Conservation (phyloP, 2,113 vertebrate species). For the Gracilinanus agilis region DNA sequence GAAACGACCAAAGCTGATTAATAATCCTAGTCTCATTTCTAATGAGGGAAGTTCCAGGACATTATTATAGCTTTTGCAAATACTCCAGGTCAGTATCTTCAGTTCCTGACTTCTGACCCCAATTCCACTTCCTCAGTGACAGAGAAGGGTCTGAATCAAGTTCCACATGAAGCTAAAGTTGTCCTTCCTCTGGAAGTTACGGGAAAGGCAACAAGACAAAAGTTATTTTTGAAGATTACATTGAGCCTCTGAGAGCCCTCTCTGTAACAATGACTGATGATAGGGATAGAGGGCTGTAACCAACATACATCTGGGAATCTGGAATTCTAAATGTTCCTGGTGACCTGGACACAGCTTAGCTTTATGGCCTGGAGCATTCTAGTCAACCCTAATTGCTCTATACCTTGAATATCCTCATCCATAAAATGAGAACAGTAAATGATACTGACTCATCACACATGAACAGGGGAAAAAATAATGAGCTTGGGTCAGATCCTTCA, state of each 20-base stretch:
- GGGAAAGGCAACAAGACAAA: background rate
- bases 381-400: background rate
- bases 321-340: background rate
- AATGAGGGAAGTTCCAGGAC: background rate
- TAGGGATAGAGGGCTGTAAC: no score
- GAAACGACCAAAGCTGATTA: background rate
- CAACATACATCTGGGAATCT: background rate
- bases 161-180: background rate
- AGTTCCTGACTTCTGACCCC: background rate
- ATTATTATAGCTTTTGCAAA: background rate
- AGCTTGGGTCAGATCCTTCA: background rate
- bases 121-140: background rate
- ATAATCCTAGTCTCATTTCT: background rate
- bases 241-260: background rate
- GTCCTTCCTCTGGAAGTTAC: background rate
- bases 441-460: background rate
- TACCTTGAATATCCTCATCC: background rate
- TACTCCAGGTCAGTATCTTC: background rate
- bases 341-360: background rate
- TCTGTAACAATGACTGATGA: background rate
- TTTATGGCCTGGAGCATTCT: background rate
- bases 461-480: background rate
- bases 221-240: background rate
- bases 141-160: background rate
- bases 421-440: background rate